A percentile compares a stretch with the other conserved stretches of the same genome.
These are phyloP conservation scores for Amiota mariae DNA, from an alignment of 2,888 invertebrate species.

Conservation along the genomic window DNA sequence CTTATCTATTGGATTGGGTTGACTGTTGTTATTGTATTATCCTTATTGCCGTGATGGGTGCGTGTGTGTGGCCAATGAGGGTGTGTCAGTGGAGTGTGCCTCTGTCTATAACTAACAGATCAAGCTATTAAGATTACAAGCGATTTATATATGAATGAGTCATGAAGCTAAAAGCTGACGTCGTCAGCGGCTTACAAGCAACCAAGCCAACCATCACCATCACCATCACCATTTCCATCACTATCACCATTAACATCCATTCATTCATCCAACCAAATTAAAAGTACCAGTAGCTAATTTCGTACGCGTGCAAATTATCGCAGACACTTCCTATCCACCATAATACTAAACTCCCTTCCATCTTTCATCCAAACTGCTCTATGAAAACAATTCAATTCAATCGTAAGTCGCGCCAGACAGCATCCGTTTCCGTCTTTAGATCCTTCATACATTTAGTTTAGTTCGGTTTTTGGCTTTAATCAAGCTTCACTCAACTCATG, in stretches of 20 bases:
- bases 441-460: neutral
- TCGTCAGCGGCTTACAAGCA: no score
- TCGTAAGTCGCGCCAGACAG: neutral
- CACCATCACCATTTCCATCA: no score
- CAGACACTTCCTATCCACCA: neutral
- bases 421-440: conserved; percentile 6
- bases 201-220: neutral
- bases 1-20: no score
- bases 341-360: no score
- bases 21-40: no score
- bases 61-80: conserved; percentile 1
- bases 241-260: no score
- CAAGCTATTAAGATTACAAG: conserved; percentile 7
- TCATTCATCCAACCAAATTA: neutral
- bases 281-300: conserved; percentile 5
- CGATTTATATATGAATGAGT: conserved; percentile 5
- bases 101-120: conserved; percentile 10
- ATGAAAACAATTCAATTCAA: no score
- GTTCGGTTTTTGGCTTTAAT: neutral
- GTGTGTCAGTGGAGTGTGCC: neutral
- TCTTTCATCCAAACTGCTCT: no score
- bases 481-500: neutral
- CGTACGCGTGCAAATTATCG: conserved; percentile 6
- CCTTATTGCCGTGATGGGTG: neutral
- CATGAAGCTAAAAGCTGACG: no score